phyloP scores from a whole-genome alignment of 2,888 invertebrate genomes.

The Ischnura elegans region DNA sequence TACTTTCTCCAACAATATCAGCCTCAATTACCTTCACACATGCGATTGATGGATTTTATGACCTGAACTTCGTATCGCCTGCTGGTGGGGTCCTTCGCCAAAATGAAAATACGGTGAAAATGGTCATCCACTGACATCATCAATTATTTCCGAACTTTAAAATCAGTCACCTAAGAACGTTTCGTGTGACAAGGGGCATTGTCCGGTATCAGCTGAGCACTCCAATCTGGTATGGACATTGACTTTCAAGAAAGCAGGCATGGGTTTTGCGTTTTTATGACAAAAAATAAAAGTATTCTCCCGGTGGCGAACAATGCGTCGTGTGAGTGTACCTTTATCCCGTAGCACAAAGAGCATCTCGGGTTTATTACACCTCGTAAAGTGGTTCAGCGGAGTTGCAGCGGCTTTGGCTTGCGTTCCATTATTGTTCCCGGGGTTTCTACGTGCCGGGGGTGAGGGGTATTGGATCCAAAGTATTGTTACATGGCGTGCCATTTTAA shows the following conservation, averaged over 20 bases:
- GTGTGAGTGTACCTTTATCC: neutral
- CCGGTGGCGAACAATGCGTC: neutral
- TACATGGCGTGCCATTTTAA: neutral
- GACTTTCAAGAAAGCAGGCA: neutral
- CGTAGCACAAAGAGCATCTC: neutral
- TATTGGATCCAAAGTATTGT: conserved; percentile 26
- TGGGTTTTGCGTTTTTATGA: too few relatives aligned
- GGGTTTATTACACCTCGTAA: conserved; percentile 15
- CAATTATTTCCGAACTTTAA: neutral
- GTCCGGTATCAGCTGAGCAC: neutral
- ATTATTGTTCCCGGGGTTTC: neutral
- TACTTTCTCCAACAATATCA: too few relatives aligned
- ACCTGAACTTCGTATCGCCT: too few relatives aligned
- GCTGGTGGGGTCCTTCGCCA: too few relatives aligned
- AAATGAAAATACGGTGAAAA: too few relatives aligned
- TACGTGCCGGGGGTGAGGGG: neutral
- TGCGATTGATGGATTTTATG: too few relatives aligned
- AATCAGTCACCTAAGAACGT: neutral
- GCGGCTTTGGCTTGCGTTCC: neutral
- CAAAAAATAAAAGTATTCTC: neutral
- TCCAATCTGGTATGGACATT: neutral
- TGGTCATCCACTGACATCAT: neutral
- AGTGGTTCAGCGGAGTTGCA: neutral
- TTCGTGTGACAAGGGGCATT: neutral
- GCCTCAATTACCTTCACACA: too few relatives aligned